A percentile compares a stretch with the other conserved stretches of the same genome.
Conservation (phyloP, 2,888 invertebrate genomes). For the Escarpia spicata region DNA sequence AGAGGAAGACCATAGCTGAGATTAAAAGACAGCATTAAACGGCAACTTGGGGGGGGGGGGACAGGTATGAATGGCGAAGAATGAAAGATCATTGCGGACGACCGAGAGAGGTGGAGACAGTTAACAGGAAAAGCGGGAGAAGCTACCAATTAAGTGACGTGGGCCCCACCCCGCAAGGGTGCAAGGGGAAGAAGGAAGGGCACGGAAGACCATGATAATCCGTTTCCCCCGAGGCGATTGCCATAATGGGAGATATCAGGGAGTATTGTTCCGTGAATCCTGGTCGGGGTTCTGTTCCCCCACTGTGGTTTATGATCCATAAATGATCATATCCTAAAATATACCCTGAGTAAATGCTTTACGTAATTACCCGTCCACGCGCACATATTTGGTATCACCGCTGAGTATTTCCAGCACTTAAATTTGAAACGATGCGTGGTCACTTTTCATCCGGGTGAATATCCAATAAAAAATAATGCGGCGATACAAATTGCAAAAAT, state of each 20-base stretch:
- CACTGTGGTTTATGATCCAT: background rate
- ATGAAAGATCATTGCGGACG: too few species aligned
- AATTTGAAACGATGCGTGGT: background rate
- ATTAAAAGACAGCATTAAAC: too few species aligned
- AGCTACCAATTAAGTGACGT: too few species aligned
- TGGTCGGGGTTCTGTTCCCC: background rate
- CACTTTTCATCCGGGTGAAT: background rate
- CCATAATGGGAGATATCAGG: background rate
- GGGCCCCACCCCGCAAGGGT: too few species aligned
- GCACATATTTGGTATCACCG: background rate
- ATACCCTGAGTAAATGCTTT: background rate
- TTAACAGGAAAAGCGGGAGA: too few species aligned
- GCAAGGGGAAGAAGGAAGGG: background rate
- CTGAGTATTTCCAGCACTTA: background rate
- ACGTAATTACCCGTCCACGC: background rate
- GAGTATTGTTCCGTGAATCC: background rate
- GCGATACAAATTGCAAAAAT: background rate
- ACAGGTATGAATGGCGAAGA: too few species aligned
- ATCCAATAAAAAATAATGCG: background rate
- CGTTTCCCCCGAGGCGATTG: background rate
- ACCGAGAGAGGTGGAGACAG: too few species aligned
- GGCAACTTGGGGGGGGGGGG: too few species aligned
- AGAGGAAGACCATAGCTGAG: too few species aligned
- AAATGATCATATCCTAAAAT: background rate
- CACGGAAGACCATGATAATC: background rate